Base-by-base conservation (phyloP, 2,888 invertebrate genomes). In the Aporophyla nigra region DNA sequence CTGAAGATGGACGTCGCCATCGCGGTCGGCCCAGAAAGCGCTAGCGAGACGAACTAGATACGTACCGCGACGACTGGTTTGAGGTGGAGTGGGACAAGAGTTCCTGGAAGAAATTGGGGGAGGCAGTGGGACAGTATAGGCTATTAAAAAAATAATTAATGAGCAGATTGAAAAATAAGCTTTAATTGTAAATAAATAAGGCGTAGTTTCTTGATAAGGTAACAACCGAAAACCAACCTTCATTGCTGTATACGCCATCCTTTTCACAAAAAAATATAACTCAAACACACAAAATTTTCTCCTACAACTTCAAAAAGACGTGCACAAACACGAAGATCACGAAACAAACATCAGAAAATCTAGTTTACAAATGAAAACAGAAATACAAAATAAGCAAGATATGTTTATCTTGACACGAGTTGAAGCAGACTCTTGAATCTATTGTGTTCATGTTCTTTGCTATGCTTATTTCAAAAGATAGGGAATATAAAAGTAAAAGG, bases 301-400 rank as follows among this genome's bases (percentile, higher is more conserved):
- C 24, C 43, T 6, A 46, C 12, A 76, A 6, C 19, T n/a, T 14
- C n/a, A n/a, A 49, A 62, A 65, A 62, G n/a, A 63, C 54, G 12
- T 3, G 21, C 24, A 51, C 63, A 63, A 53, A 74, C 43, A 33
- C n/a, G 16, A 5, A 62, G 14, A 63, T 78, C 43, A 6, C 66
- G 46, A 54, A 51, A 66, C 56, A 68, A 71, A 78, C 53, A 56
- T 40, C n/a, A 43, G 67, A 65, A 83, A 83, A 83, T 83, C 71
- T 68, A 68, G 83, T 68, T 71, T 65, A 68, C 78, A 83, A 83
- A 80, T 80, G 78, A 83, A 78, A 78, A 71, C 53, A 83, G 83
- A 83, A 78, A 78, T 71, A 83, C 70, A 76, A 71, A 83, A 78
- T 78, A 71, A 80, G 49, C 54, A 65, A 51, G 68, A 83, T 54